phyloP scores from a whole-genome alignment of 1,140 invertebrate species.

The Hylyphantes graminicola region DNA sequence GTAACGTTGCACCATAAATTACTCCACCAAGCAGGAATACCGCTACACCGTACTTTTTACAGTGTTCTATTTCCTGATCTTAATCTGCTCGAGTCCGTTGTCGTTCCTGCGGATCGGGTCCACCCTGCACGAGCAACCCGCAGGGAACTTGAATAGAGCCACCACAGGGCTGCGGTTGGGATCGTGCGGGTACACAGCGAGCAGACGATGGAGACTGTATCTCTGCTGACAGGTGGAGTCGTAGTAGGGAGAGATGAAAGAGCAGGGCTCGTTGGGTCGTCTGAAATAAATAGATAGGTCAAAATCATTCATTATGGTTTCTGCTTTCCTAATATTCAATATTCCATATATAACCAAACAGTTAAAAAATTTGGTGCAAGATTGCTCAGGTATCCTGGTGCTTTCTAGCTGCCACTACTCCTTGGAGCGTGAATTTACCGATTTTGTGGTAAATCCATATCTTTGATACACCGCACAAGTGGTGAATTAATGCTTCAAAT shows the following conservation, averaged over 20 bases:
- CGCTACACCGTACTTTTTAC: not conserved
- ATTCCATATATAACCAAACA: too few relatives aligned
- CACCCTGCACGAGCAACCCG: slow-evolving; percentile 69
- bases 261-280: slow-evolving; percentile 67
- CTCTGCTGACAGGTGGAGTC: slow-evolving; percentile 68
- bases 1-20: too few relatives aligned
- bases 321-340: too few relatives aligned
- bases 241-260: slow-evolving; percentile 69
- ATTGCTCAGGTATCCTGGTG: not conserved
- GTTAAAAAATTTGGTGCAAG: not conserved
- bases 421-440: too few relatives aligned
- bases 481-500: too few relatives aligned
- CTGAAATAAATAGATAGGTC: slow-evolving; percentile 60
- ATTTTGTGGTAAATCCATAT: too few relatives aligned
- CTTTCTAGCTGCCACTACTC: not conserved
- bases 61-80: slow-evolving; percentile 26
- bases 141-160: slow-evolving; percentile 69
- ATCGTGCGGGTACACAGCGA: slow-evolving; percentile 68
- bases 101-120: slow-evolving; percentile 62
- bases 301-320: not conserved
- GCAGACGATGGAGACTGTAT: slow-evolving; percentile 67
- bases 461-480: too few relatives aligned
- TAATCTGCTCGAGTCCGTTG: slow-evolving; percentile 42
- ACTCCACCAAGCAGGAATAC: too few relatives aligned
- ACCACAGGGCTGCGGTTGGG: slow-evolving; percentile 66